These are phyloP conservation scores for Typhlichthys eigenmanni DNA, from an alignment of 2,797 vertebrate species.

Conservation along the genomic window DNA sequence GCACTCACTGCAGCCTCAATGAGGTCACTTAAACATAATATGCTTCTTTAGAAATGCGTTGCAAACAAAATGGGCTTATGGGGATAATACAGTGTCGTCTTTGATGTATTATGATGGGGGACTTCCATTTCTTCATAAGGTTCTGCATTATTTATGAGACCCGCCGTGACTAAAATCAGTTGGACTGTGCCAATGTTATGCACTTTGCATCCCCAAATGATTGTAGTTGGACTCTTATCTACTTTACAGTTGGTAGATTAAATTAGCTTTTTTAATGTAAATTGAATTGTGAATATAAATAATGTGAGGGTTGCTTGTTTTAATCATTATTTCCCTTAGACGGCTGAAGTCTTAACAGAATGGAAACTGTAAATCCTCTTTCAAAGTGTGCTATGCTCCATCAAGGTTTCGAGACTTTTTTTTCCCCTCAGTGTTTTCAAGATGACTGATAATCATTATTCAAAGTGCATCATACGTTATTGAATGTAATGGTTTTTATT, in stretches of 20 bases:
- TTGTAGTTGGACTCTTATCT: conserved; percentile 68
- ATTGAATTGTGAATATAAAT: conserved; percentile 65
- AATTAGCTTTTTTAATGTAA: conserved; percentile 61
- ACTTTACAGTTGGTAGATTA: conserved; percentile 62
- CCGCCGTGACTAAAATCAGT: conserved; percentile 66
- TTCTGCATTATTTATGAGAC: conserved; percentile 76
- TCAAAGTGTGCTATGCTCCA: conserved; percentile 40
- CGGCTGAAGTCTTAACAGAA: conserved; percentile 45
- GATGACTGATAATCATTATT: conserved; percentile 72
- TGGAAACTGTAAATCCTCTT: conserved; percentile 47
- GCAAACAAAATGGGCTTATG: conserved; percentile 62
- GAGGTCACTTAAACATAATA: conserved; percentile 75
- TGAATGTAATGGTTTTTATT: conserved; percentile 80
- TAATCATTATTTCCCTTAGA: conserved; percentile 46
- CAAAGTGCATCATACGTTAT: conserved; percentile 68
- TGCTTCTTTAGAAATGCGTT: conserved; percentile 63
- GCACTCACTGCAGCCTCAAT: conserved; percentile 78
- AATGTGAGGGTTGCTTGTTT: conserved; percentile 47
- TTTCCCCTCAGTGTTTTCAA: conserved; percentile 35
- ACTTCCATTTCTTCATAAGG: conserved; percentile 41
- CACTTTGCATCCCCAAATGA: conserved; percentile 72
- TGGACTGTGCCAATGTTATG: conserved; percentile 72
- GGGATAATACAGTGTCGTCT: conserved; percentile 55
- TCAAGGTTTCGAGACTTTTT: conserved; percentile 42
- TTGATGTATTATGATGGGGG: conserved; percentile 56